A percentile compares a stretch with the other conserved stretches of the same genome.
Conservation (phyloP, 2,113 vertebrate genomes). For the Echinops telfairi region DNA sequence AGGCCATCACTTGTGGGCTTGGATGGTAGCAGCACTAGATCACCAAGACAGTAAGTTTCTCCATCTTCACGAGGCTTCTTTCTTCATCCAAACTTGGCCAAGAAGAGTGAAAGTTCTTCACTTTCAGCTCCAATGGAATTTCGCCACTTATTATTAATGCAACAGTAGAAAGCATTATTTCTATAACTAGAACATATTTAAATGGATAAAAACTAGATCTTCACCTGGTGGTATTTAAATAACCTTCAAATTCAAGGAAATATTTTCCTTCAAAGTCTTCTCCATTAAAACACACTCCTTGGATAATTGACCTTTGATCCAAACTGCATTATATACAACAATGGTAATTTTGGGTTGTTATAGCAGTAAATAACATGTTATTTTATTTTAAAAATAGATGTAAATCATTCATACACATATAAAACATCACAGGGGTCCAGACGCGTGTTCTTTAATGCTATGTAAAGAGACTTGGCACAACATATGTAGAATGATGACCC, state of each 20-base stretch:
- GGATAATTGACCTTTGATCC: not conserved
- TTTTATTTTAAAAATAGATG: constrained; percentile 12
- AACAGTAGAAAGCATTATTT: constrained; percentile 29
- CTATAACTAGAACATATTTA: not conserved
- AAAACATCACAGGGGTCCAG: constrained; percentile 22
- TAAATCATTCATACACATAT: constrained; percentile 4
- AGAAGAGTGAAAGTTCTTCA: not conserved
- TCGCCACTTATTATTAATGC: not conserved
- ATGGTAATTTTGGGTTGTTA: not conserved
- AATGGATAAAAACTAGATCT: not conserved
- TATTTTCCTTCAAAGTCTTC: constrained; percentile 27
- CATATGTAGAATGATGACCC: not conserved
- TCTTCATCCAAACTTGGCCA: constrained; percentile 28
- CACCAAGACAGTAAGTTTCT: not conserved
- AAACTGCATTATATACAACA: constrained; percentile 25
- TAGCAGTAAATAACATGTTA: not conserved
- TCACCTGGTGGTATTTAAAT: not conserved
- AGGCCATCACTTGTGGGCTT: too few relatives aligned
- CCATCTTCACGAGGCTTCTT: not conserved
- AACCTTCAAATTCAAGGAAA: constrained; percentile 45
- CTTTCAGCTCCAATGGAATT: constrained; percentile 36
- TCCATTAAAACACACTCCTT: not conserved
- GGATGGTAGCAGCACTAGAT: too few relatives aligned
- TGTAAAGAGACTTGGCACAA: not conserved
- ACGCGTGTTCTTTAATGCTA: not conserved